Conservation (phyloP, 2,888 invertebrate species). For the Noctua fimbriata region DNA sequence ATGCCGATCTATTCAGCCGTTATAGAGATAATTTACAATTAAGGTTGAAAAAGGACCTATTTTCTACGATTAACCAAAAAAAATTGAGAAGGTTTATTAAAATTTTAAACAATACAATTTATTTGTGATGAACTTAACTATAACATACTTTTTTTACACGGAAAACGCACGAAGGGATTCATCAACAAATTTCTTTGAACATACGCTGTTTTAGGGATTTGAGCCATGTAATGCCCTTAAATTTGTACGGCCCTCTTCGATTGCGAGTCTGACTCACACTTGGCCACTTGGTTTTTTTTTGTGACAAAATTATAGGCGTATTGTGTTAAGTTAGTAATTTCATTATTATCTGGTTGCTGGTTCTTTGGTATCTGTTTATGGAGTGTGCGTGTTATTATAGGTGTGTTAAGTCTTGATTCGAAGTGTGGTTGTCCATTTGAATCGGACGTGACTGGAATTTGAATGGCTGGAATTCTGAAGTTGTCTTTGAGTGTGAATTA, state of each 20-base stretch:
- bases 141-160: no score
- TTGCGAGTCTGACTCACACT: neutral
- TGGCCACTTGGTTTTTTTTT: neutral
- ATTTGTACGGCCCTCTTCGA: neutral
- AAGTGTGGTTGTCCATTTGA: conserved; percentile 18
- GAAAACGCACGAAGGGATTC: no score
- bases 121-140: no score
- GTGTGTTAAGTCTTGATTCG: conserved; percentile 23
- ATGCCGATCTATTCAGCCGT: no score
- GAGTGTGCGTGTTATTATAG: conserved; percentile 42
- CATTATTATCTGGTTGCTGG: conserved; percentile 71
- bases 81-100: no score
- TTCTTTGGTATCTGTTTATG: conserved; percentile 64
- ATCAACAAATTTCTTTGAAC: no score
- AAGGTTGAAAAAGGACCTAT: no score
- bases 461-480: conserved; percentile 11
- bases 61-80: no score
- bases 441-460: conserved; percentile 39
- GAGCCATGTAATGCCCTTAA: no score
- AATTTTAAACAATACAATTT: no score
- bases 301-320: neutral
- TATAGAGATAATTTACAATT: no score
- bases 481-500: neutral
- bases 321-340: conserved; percentile 66
- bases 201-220: no score